Evolutionary conservation across 2,797 vertebrate genomes (phyloP), one percentile per base, ranked within the genome.

Genomic region (Phaenicophaeus curvirostris): DNA sequence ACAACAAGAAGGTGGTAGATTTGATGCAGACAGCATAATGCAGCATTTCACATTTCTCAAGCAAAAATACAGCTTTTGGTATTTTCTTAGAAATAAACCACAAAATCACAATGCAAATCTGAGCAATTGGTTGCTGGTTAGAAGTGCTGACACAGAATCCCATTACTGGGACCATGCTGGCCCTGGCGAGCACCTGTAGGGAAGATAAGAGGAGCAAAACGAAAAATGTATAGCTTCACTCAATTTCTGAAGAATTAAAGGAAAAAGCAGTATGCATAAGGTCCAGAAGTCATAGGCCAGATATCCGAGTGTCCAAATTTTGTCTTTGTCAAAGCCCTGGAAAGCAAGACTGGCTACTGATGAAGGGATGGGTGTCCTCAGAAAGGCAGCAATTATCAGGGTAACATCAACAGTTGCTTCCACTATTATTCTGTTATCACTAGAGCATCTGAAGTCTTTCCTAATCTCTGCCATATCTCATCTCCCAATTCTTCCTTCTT

Each of bases 181-280:
- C 20, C 44, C 28, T 4, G 2, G 30, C 0, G 14, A 73, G 46
- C 23, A 55, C 28, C 28, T 2, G 1, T 6, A 57, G 24, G 46
- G 18, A 86, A 46, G 30, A 8, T 4, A 48, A 31, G 23, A 65
- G 27, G 11, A 41, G 5, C 14, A 58, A 79, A 82, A 76, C 27
- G 9, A 73, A 48, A 90, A 63, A 25, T 67, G 16, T 46, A 50
- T 6, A 35, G 20, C 42, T 71, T 76, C 39, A 30, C 13, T 63
- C 41, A 12, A 0, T 50, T 91, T 83, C 68, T 87, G 75, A 63
- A 87, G 41, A 58, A 63, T 76, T 83, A 71, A 83, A 87, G 57
- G 46, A 69, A 84, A 79, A 73, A 5, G 17, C 13, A 3, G 8
- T 35, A 55, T 7, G 8, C 7, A 2, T 63, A 35, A 90, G 1